phyloP scores from a whole-genome alignment of 2,113 vertebrate genomes.

The Varanus komodoensis region DNA sequence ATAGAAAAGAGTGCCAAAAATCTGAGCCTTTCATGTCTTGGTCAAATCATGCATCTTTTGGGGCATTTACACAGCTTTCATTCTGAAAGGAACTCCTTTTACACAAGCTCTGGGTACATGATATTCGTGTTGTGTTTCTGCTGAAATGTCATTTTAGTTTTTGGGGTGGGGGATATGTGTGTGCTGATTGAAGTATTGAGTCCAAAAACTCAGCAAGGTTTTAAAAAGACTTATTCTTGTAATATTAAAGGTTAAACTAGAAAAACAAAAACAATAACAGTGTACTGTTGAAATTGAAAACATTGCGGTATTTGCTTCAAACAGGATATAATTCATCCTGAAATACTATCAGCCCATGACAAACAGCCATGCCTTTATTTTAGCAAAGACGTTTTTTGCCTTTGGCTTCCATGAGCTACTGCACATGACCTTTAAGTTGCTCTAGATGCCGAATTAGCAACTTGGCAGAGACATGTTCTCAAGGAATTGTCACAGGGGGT shows the following conservation, averaged over 20 bases:
- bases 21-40: conserved; percentile 3
- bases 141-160: neutral
- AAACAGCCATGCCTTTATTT: no score
- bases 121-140: neutral
- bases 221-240: neutral
- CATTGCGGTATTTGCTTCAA: neutral
- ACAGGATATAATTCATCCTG: no score
- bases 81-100: neutral
- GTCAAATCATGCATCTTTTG: neutral
- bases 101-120: neutral
- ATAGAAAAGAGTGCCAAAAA: neutral
- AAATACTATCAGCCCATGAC: no score
- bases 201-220: neutral
- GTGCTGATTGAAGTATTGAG: neutral
- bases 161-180: neutral
- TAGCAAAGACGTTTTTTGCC: no score
- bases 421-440: neutral
- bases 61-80: neutral
- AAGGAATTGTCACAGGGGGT: neutral
- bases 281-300: neutral
- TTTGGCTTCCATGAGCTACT: no score
- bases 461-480: neutral
- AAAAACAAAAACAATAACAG: neutral
- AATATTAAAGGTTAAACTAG: neutral
- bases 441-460: neutral